phyloP scores from a whole-genome alignment of 2,113 vertebrate species.

The Tachysurus vachellii region DNA sequence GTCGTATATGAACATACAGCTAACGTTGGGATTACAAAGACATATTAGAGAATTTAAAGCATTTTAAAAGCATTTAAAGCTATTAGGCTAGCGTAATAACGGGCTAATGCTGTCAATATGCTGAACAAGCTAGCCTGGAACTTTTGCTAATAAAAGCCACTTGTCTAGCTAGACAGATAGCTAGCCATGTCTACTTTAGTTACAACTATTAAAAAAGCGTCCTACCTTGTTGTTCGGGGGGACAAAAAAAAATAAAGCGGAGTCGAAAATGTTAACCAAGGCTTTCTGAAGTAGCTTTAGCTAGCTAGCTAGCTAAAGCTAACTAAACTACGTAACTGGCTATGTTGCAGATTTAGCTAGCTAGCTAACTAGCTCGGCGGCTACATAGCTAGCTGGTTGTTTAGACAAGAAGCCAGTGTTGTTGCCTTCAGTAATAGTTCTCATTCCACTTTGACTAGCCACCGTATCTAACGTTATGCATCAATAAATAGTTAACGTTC shows the following conservation, averaged over 20 bases:
- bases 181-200: neutral
- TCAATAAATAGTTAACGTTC: neutral
- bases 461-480: neutral
- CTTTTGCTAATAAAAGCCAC: conserved; percentile 35
- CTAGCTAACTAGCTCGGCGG: conserved; percentile 54
- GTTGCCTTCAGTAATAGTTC: conserved; percentile 31
- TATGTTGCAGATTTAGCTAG: conserved; percentile 29
- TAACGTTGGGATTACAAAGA: neutral
- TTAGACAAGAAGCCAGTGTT: conserved; percentile 44
- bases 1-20: neutral
- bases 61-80: no score
- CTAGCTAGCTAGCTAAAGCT: conserved; percentile 37
- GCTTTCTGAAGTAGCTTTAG: conserved; percentile 11
- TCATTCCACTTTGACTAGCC: conserved; percentile 23
- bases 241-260: neutral
- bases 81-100: neutral
- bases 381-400: conserved; percentile 48
- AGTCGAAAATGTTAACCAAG: neutral
- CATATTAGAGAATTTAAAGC: neutral
- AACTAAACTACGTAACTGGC: conserved; percentile 21
- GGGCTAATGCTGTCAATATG: conserved; percentile 47
- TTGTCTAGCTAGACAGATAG: conserved; percentile 10
- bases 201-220: conserved; percentile 15
- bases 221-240: conserved; percentile 24
- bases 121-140: conserved; percentile 35